Percentiles rank a stretch among this genome's conserved stretches.
Evolutionary conservation across 2,888 invertebrate genomes (phyloP).

Genomic region (Eretmocerus hayati): DNA sequence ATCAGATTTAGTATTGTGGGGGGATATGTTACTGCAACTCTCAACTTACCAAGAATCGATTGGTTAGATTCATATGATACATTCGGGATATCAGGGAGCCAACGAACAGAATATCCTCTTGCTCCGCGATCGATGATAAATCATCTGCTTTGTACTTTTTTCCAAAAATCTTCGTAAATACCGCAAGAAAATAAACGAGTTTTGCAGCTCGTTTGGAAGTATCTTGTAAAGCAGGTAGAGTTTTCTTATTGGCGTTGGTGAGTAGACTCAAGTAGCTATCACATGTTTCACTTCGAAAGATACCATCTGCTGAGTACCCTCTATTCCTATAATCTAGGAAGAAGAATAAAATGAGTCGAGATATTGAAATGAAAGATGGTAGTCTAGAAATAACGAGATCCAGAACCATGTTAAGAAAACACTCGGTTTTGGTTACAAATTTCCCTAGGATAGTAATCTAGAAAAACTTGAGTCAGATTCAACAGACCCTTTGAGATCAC

Average conservation of each 20-base stretch:
- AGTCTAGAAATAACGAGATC: too few species aligned
- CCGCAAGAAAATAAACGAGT: neutral
- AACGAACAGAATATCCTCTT: neutral
- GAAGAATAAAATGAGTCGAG: conserved; percentile 51
- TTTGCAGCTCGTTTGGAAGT: neutral
- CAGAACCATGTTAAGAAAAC: too few species aligned
- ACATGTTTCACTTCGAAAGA: conserved; percentile 62
- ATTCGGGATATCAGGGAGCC: neutral
- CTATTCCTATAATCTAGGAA: conserved; percentile 64
- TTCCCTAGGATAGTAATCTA: too few species aligned
- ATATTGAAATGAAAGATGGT: too few species aligned
- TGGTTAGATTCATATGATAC: neutral
- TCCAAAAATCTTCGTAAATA: neutral
- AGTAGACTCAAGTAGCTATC: conserved; percentile 51
- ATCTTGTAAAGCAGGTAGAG: neutral
- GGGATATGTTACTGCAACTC: too few species aligned
- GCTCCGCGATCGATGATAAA: neutral
- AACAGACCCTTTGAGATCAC: too few species aligned
- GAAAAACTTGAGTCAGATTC: too few species aligned
- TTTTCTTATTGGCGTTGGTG: neutral
- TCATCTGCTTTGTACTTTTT: neutral
- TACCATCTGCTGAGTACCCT: conserved; percentile 23
- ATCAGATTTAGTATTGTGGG: too few species aligned
- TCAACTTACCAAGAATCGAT: neutral
- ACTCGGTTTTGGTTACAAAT: neutral